Base-by-base conservation (phyloP, 2,113 vertebrate genomes). In the Oriolus oriolus region DNA sequence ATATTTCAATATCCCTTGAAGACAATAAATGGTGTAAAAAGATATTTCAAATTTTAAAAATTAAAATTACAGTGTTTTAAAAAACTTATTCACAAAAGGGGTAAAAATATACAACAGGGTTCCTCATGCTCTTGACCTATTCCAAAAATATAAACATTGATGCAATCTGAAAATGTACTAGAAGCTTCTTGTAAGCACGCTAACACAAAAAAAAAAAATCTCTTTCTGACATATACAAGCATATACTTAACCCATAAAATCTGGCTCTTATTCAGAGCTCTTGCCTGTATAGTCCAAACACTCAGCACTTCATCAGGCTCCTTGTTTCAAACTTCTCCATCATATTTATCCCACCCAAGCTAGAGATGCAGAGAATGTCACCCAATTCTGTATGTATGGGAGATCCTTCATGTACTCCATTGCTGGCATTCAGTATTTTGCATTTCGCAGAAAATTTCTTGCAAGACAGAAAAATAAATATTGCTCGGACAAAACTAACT, bases 371-470 rank as follows among this genome's bases (percentile, higher is more conserved):
- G 3, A 42, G 27, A 87, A 77, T 31, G 24, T 39, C 35, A 60
- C 39, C 54, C 44, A 77, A 19, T 4, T 0, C 10, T 20, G 7
- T 12, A 31, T 2, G 9, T 9, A 44, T 10, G 9, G 1, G 11
- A 82, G 37, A 80, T 41, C 16, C 45, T 35, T 63, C 5, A 4
- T 49, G 14, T 11, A 78, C 6, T 3, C 39, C 24, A 42, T 9
- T 57, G 16, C 33, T 84, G 18, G 28, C 21, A 61, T 35, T 77
- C 37, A 31, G 4, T 45, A 13, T 47, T 96, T 70, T 35, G 5
- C 28, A 64, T 41, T 42, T 50, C 39, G 5, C 11, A 81, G 20
- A 61, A 65, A 69, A 26, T 59, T 59, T 83, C 24, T 49, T 57
- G 16, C 49, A 16, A 64, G 5, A 71, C 0, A 39, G 7, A 61